Evolutionary conservation across 2,888 invertebrate genomes (phyloP).

Genomic region (Halictus quadricinctus): DNA sequence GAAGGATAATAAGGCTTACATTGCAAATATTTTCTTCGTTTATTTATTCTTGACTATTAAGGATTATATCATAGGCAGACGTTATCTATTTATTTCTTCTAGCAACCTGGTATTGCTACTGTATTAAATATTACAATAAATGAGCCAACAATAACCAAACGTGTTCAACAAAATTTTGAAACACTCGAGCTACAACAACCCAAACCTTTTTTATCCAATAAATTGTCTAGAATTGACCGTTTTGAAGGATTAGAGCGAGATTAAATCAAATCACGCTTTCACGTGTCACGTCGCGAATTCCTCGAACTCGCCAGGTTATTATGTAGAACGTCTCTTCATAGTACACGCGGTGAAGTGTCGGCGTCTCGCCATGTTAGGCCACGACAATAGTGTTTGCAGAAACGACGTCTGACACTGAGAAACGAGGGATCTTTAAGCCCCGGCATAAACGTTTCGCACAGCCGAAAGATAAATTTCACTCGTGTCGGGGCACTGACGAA

Average conservation of each 20-base stretch:
- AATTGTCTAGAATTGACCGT: background rate
- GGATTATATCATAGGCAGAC: too few species aligned
- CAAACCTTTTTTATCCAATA: background rate
- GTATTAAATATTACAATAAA: too few species aligned
- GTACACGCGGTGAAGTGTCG: background rate
- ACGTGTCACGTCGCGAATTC: background rate
- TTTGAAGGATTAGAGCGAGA: background rate
- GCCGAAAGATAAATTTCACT: conserved; percentile 37
- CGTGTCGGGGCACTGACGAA: conserved; percentile 29
- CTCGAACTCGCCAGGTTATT: background rate
- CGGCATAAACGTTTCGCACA: conserved; percentile 8
- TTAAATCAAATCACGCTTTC: background rate
- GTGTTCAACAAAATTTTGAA: background rate
- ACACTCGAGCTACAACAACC: background rate
- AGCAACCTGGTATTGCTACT: too few species aligned
- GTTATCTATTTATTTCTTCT: too few species aligned
- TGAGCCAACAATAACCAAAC: too few species aligned
- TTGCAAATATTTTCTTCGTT: too few species aligned
- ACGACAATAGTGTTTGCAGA: conserved; percentile 6
- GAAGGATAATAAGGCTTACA: too few species aligned
- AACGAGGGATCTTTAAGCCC: conserved; percentile 16
- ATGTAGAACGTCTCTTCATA: background rate
- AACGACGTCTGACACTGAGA: conserved; percentile 37
- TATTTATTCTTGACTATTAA: too few species aligned
- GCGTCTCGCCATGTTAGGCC: background rate